Evolutionary conservation across 2,797 vertebrate genomes (phyloP).

Genomic region (Pseudopleuronectes americanus): DNA sequence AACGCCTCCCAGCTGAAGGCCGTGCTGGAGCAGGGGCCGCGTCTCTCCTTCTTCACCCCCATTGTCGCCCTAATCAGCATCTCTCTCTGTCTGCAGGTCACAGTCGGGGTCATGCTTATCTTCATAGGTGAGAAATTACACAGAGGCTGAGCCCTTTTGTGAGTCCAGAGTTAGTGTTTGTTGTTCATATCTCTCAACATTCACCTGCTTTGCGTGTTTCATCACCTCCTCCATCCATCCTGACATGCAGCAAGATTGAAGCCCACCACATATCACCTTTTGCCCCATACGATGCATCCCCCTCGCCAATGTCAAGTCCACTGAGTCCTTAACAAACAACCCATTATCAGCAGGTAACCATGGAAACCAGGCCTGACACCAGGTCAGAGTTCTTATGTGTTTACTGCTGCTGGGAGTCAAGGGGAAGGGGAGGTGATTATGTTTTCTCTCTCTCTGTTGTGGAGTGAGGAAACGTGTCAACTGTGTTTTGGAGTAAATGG

Average conservation of each 20-base stretch:
- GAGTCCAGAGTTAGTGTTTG: not conserved
- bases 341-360: slow-evolving; percentile 57
- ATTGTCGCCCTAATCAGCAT: slow-evolving; percentile 88
- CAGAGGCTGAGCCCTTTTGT: slow-evolving; percentile 1
- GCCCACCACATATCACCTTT: slow-evolving; percentile 17
- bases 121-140: slow-evolving; percentile 87
- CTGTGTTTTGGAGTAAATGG: slow-evolving; percentile 4
- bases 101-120: slow-evolving; percentile 91
- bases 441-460: slow-evolving; percentile 4
- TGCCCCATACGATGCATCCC: slow-evolving; percentile 14
- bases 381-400: slow-evolving; percentile 70
- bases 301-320: slow-evolving; percentile 59
- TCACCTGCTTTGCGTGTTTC: slow-evolving; percentile 20
- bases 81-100: slow-evolving; percentile 88
- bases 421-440: slow-evolving; percentile 6
- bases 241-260: slow-evolving; percentile 14
- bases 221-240: slow-evolving; percentile 8
- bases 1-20: slow-evolving; percentile 93
- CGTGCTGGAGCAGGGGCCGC: slow-evolving; percentile 87
- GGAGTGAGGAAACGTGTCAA: slow-evolving; percentile 24
- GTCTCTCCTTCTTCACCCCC: slow-evolving; percentile 82
- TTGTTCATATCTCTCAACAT: slow-evolving; percentile 11
- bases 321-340: slow-evolving; percentile 61
- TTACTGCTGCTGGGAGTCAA: slow-evolving; percentile 46
- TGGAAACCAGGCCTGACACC: slow-evolving; percentile 55